Evolutionary conservation across 92 coral and sea anemone species (phyloP), one percentile per base, ranked within the genome.

Genomic region (Metridium senile): DNA sequence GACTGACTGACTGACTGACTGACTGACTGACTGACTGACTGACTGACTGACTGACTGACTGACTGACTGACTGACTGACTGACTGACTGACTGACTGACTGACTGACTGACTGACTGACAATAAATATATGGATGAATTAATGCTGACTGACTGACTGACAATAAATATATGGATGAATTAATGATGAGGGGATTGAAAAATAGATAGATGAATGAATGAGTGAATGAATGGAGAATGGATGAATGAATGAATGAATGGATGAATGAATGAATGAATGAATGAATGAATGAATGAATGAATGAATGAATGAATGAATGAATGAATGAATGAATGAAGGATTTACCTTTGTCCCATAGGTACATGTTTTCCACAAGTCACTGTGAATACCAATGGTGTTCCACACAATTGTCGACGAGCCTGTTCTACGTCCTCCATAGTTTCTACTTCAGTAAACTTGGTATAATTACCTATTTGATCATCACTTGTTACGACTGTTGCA

Each of bases 321-420:
- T 3, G 18, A 2, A 26, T 29, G 27, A 28, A 13, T 33, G 25
- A 66, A 33, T 10, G 21, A 2, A 10, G 9, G 22, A 29, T 73
- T 39, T 76, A 93, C 98, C 93, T 93, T 80, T 93, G 98, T 0
- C 97, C 98, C 26, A 69, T 78, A 11, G 98, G 97, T 7, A 93
- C 98, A 26, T 90, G 98, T 77, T 87, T 93, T 9, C 90, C 93
- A 68, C 98, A 93, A 22, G 90, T 84, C 32, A 87, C 85, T 27
- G 69, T 71, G 13, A 85, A 71, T 33, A 93, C 59, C 23, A 93
- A 71, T 31, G 98, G 93, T 26, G 81, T 83, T n/a, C 73, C 66
- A 33, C 81, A 72, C 70, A 93, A 66, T 63, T 90, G 98, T 27
- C 49, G 78, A 57, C 93, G 86, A 26, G 82, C 71, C 20, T 52